These are phyloP conservation scores for Vimba vimba DNA, from an alignment of 2,113 vertebrate species.

Conservation along the genomic window DNA sequence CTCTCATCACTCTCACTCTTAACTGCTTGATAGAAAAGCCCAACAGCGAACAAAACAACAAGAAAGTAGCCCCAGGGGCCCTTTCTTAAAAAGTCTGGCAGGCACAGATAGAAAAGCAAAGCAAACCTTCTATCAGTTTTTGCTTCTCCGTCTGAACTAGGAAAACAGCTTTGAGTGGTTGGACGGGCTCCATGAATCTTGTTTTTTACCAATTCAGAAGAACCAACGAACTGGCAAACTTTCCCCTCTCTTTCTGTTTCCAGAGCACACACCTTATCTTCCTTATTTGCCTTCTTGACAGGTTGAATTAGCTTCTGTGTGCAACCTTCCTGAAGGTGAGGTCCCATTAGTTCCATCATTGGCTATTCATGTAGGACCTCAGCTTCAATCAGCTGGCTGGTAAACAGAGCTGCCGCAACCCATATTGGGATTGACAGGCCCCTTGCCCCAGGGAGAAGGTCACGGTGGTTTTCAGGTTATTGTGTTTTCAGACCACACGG, in stretches of 20 bases:
- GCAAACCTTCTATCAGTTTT: constrained; percentile 9
- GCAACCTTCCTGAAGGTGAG: constrained; percentile 44
- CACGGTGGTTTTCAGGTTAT: constrained; percentile 42
- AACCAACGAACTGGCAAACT: neutral
- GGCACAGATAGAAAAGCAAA: constrained; percentile 30
- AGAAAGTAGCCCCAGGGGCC: constrained; percentile 30
- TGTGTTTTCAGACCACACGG: constrained; percentile 46
- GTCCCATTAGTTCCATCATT: constrained; percentile 48
- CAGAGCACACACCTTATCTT: constrained; percentile 22
- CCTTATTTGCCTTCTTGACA: neutral
- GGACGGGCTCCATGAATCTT: constrained; percentile 1
- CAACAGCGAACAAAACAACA: constrained; percentile 41
- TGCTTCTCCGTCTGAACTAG: constrained; percentile 5
- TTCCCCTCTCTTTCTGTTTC: neutral
- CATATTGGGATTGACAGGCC: constrained; percentile 43
- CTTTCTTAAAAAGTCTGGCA: constrained; percentile 26
- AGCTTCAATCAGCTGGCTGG: constrained; percentile 42
- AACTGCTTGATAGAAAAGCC: constrained; percentile 34
- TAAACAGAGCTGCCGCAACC: constrained; percentile 12
- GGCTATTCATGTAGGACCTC: constrained; percentile 23
- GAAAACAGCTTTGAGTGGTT: constrained; percentile 35
- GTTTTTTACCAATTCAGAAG: constrained; percentile 7
- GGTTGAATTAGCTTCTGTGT: constrained; percentile 15
- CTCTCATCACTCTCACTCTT: constrained; percentile 34
- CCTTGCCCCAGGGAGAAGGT: constrained; percentile 22